These are phyloP conservation scores for Tragopan temminckii DNA, from an alignment of 2,797 vertebrate species.

Conservation along the genomic window DNA sequence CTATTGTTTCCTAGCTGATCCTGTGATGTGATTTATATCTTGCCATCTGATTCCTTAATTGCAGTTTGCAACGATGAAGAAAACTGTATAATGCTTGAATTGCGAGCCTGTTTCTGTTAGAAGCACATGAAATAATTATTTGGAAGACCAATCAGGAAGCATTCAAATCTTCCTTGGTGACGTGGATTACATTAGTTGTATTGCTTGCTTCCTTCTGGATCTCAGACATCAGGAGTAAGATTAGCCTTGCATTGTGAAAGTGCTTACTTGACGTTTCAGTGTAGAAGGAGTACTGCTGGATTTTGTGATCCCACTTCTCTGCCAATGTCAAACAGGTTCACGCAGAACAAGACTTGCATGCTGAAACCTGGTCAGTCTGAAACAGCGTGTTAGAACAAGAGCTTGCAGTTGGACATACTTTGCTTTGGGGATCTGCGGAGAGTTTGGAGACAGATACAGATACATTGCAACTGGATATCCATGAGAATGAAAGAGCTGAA, in stretches of 20 bases:
- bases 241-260: not conserved
- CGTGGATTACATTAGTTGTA: not conserved
- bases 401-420: not conserved
- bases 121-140: constrained; percentile 31
- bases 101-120: not conserved
- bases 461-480: constrained; percentile 57
- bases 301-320: constrained; percentile 17
- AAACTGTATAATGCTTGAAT: not conserved
- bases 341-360: not conserved
- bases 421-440: not conserved
- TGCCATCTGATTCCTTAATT: constrained; percentile 38
- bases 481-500: constrained; percentile 27
- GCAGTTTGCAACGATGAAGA: not conserved
- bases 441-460: not conserved
- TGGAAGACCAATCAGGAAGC: constrained; percentile 56
- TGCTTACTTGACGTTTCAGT: not conserved
- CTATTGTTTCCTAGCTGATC: constrained; percentile 2
- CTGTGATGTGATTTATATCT: not conserved
- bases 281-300: not conserved
- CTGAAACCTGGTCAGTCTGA: not conserved
- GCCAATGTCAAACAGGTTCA: not conserved
- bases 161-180: constrained; percentile 16
- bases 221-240: not conserved
- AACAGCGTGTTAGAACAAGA: constrained; percentile 15
- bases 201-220: constrained; percentile 12